Evolutionary conservation across 1,140 invertebrate genomes (phyloP).

Genomic region (Conus betulinus): DNA sequence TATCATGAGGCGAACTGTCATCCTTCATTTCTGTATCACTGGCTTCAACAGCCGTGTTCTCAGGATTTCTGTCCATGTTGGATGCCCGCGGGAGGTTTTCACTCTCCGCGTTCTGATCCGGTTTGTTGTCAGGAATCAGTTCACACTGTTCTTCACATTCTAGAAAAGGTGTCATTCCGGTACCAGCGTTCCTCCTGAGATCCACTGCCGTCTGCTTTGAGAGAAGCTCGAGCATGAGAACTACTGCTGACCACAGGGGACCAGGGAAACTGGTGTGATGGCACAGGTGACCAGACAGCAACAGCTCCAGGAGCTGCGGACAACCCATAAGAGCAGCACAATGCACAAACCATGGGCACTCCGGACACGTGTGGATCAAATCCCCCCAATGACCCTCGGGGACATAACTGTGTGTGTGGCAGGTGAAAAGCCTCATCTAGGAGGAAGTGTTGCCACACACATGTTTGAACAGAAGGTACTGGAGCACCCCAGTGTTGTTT

Average conservation of each 20-base stretch:
- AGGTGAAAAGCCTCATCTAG: slow-evolving; percentile 4
- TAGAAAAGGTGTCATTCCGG: neutral
- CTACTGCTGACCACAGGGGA: neutral
- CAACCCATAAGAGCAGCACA: slow-evolving; percentile 30
- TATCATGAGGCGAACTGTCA: too few relatives aligned
- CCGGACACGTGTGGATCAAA: neutral
- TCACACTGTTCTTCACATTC: neutral
- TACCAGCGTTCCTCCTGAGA: neutral
- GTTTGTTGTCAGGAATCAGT: neutral
- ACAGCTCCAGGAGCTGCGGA: neutral
- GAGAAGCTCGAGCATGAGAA: neutral
- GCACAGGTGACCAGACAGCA: slow-evolving; percentile 7
- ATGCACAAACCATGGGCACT: slow-evolving; percentile 23
- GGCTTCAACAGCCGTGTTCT: neutral
- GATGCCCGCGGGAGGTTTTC: neutral
- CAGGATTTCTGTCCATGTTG: neutral
- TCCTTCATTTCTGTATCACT: too few relatives aligned
- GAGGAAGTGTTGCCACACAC: slow-evolving; percentile 36
- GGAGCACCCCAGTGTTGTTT: slow-evolving; percentile 1
- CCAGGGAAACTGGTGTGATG: neutral
- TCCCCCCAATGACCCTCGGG: neutral
- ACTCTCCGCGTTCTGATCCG: neutral
- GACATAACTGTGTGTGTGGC: slow-evolving; percentile 27
- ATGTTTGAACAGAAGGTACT: slow-evolving; percentile 34
- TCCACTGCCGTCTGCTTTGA: neutral